Base-by-base conservation (phyloP, 53 echinoderm and acorn worm species). In the Stichopus horrens region DNA sequence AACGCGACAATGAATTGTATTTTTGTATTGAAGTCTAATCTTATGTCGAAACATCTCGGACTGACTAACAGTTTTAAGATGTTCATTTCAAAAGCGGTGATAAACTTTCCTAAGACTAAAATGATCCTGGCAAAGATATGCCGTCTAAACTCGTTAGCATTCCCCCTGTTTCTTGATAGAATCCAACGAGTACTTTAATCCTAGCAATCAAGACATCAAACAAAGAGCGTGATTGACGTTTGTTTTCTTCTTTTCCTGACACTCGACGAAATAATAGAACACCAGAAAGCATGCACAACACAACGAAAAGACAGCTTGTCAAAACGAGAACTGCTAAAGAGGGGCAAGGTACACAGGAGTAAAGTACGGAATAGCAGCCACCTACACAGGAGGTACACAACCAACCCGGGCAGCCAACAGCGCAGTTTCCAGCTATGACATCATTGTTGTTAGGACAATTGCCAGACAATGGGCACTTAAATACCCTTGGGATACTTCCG, bases 161-260 rank as follows among this genome's bases (percentile, higher is more conserved):
- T 5, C 63, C 86, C 7, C 86, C 86, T 14, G 63, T 52, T 18
- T 63, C 67, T 85, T 85, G 86, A 66, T 85, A 85, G 54, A 86
- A 86, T 51, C 67, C 86, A 10, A 86, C 11, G 4, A 86, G 23
- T 9, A 86, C 66, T 59, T 84, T 84, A 18, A 58, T 52, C 7
- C 84, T 20, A 3, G 58, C 21, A 83, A 83, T 63, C 13, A 86
- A 0, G 22, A 85, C 65, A 66, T 85, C 85, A 22, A 85, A 13
- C 8, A 85, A 9, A 21, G 85, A 85, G 6, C 85, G 16, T 9
- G 6, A 7, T 18, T 52, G 19, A n/a, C 8, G 23, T 8, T 58
- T 14, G 0, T 21, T 58, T 22, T 51, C 19, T 0, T 7, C 7
- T 18, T 58, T 52, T 81, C 81, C 16, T 67, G 60, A 63, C 5